Base-by-base conservation (phyloP, 2,113 vertebrate genomes). In the Bettongia penicillata region DNA sequence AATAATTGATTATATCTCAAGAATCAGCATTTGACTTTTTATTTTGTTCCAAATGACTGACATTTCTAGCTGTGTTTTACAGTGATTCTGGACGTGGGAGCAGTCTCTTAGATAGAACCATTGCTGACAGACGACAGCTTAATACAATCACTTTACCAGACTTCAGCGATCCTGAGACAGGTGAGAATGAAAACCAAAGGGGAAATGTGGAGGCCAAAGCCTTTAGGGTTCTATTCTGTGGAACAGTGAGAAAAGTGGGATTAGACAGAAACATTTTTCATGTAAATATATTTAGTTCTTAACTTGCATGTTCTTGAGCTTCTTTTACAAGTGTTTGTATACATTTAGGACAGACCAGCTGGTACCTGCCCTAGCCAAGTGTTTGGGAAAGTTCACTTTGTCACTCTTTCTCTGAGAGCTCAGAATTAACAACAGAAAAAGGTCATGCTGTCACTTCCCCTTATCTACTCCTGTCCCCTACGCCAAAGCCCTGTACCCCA, bases 61-160 rank as follows among this genome's bases (percentile, higher is more conserved):
- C 95, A 57, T 90, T 96, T 43, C 19, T 95, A 97, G 0, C 97
- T 96, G 92, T 98, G 97, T 98, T 93, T 98, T 98, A 84, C 98
- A 99, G 99, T 98, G 99, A 99, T 98, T 99, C 99, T 0, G 99
- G 99, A 96, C 99, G 99, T 49, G 99, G 99, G 97, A 99, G 99
- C 99, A 99, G 99, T 97, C 98, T 99, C 98, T 97, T 99, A 98
- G 99, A 99, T 97, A 98, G 99, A 99, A 99, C 99, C 97, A 99
- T 99, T 68, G 99, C 99, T 90, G 99, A 99, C 98, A 99, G 99
- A 97, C 98, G 99, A 97, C 99, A 99, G 97, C 99, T 99, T 93
- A 99, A 99, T 91, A 99, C 99, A 97, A 99, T 99, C 98, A 99
- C 99, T 24, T 98, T 99, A 91, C 99, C 99, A 89, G 99, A 99